Evolutionary conservation across 2,797 vertebrate genomes (phyloP).

Genomic region (Alcedo atthis): DNA sequence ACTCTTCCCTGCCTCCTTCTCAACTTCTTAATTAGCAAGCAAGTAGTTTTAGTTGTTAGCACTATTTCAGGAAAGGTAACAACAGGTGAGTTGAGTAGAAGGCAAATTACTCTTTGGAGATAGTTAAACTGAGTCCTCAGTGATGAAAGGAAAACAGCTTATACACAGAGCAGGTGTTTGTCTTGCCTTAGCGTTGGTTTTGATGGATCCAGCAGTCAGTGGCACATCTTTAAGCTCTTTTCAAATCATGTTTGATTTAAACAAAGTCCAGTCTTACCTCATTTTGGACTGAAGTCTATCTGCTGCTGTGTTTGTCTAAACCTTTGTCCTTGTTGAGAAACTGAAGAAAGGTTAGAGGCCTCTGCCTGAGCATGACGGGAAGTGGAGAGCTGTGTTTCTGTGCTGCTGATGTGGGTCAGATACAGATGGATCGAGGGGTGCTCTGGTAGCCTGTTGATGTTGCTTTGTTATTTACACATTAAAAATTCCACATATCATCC

Average conservation of each 20-base stretch:
- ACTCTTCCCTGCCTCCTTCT: fast-evolving
- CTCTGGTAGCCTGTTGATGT: neutral
- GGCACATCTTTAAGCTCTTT: neutral
- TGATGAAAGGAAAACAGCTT: neutral
- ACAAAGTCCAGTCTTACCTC: neutral
- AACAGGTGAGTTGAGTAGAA: neutral
- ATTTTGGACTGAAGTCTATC: neutral
- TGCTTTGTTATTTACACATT: neutral
- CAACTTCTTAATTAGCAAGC: neutral
- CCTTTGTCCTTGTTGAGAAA: conserved; percentile 20
- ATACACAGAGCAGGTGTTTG: neutral
- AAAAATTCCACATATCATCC: neutral
- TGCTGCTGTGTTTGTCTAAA: neutral
- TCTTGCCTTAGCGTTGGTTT: neutral
- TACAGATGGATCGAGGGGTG: neutral
- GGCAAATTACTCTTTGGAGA: neutral
- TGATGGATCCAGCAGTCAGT: neutral
- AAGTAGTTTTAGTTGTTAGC: neutral
- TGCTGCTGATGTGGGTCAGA: fast-evolving
- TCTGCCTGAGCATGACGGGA: neutral
- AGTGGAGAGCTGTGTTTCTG: neutral
- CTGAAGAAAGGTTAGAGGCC: neutral
- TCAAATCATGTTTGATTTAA: neutral
- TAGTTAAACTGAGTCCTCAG: neutral
- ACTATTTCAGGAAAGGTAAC: neutral